A percentile compares a stretch with the other conserved stretches of the same genome.
Evolutionary conservation across 2,888 invertebrate genomes (phyloP).

Genomic region (Anaspis maculata): DNA sequence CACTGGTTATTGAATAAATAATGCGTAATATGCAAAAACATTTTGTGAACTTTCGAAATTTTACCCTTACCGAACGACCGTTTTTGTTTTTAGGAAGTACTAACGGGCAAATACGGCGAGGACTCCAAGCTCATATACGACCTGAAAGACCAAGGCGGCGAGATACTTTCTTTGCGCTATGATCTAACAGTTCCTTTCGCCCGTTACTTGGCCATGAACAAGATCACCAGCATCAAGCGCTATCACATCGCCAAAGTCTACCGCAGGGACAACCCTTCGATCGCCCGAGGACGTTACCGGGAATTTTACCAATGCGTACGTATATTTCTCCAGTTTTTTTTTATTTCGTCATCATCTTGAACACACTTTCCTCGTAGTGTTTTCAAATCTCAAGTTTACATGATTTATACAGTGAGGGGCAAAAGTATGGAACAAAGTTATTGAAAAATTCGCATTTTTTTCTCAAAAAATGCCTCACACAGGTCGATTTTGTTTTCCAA

Average conservation of each 20-base stretch:
- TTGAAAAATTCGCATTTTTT: too few species aligned
- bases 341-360: too few species aligned
- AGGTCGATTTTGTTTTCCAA: too few species aligned
- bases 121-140: conserved; percentile 99
- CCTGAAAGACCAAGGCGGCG: conserved; percentile 96
- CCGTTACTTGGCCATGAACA: conserved; percentile 95
- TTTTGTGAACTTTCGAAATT: too few species aligned
- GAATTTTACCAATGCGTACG: conserved; percentile 99
- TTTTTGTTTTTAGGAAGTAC: conserved; percentile 72
- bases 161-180: conserved; percentile 90
- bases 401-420: too few species aligned
- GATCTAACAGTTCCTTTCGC: conserved; percentile 98
- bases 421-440: too few species aligned
- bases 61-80: too few species aligned
- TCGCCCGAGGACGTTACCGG: conserved; percentile 89
- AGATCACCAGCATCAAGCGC: conserved; percentile 85
- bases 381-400: too few species aligned
- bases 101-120: conserved; percentile 99
- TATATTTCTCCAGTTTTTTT: conserved; percentile 24
- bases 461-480: too few species aligned
- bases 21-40: too few species aligned
- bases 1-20: too few species aligned
- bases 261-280: conserved; percentile 93
- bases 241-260: conserved; percentile 99
- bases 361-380: too few species aligned